A percentile compares a stretch with the other conserved stretches of the same genome.
Evolutionary conservation across 1,140 invertebrate genomes (phyloP).

Genomic region (Drosophila fuyamai): DNA sequence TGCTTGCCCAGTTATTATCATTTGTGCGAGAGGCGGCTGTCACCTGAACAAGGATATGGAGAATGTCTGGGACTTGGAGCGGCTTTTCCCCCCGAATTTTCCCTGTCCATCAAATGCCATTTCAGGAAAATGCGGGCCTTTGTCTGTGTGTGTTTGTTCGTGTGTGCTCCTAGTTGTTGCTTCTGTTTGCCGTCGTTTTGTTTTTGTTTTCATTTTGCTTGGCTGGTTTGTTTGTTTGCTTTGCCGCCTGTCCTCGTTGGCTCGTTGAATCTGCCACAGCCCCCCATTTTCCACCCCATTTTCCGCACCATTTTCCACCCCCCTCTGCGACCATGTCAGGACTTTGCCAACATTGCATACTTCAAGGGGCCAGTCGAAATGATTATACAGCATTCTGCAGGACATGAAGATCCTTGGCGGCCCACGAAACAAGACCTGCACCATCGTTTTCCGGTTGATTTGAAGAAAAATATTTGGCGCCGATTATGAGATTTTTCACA

Average conservation of each 20-base stretch:
- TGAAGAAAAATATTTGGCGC: too few species aligned
- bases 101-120: constrained; percentile 59
- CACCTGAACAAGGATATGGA: constrained; percentile 35
- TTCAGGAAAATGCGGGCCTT: constrained; percentile 5
- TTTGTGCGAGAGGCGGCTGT: constrained; percentile 22
- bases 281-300: not conserved
- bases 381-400: constrained; percentile 47
- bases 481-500: too few species aligned
- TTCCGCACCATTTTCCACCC: not conserved
- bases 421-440: too few species aligned
- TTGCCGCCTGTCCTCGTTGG: constrained; percentile 36
- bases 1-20: constrained; percentile 33
- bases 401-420: constrained; percentile 27
- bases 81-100: not conserved
- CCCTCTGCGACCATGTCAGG: constrained; percentile 30
- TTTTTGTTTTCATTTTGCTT: constrained; percentile 60
- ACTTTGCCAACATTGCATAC: constrained; percentile 56
- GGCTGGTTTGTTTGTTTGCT: constrained; percentile 55
- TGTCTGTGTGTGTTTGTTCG: not conserved
- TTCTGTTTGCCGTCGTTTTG: constrained; percentile 25
- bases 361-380: constrained; percentile 60
- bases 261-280: constrained; percentile 14
- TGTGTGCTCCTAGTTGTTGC: constrained; percentile 25
- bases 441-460: too few species aligned
- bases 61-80: constrained; percentile 4